A percentile compares a stretch with the other conserved stretches of the same genome.
Conservation (phyloP, 2,113 vertebrate genomes). For the Cinclus cinclus region DNA sequence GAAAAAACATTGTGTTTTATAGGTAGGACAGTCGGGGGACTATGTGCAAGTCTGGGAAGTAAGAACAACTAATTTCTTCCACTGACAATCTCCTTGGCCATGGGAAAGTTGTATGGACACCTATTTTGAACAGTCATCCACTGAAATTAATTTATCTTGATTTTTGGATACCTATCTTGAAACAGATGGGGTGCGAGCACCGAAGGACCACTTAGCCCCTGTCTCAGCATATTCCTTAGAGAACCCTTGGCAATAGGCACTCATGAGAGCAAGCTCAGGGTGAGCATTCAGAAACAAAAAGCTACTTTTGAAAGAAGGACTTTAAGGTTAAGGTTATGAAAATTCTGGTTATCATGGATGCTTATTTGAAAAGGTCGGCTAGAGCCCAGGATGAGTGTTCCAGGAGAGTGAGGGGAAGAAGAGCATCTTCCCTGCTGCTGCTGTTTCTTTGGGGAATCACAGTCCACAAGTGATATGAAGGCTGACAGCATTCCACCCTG, state of each 20-base stretch:
- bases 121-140: not conserved
- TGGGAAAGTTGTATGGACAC: not conserved
- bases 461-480: rapidly evolving
- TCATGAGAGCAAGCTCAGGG: not conserved
- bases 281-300: not conserved
- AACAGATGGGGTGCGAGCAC: not conserved
- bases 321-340: not conserved
- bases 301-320: not conserved
- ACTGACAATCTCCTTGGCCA: not conserved
- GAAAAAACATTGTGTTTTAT: not conserved
- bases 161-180: not conserved
- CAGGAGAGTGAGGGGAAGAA: not conserved
- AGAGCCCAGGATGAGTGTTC: not conserved
- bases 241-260: not conserved
- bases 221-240: not conserved
- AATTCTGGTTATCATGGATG: not conserved
- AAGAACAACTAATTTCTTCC: not conserved
- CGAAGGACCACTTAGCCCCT: not conserved
- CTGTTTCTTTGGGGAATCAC: not conserved
- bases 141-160: not conserved
- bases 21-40: not conserved
- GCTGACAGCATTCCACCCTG: not conserved
- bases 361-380: not conserved
- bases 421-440: not conserved
- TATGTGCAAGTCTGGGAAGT: not conserved